Base-by-base conservation (phyloP, 2,888 invertebrate species). In the Mythimna pallens region DNA sequence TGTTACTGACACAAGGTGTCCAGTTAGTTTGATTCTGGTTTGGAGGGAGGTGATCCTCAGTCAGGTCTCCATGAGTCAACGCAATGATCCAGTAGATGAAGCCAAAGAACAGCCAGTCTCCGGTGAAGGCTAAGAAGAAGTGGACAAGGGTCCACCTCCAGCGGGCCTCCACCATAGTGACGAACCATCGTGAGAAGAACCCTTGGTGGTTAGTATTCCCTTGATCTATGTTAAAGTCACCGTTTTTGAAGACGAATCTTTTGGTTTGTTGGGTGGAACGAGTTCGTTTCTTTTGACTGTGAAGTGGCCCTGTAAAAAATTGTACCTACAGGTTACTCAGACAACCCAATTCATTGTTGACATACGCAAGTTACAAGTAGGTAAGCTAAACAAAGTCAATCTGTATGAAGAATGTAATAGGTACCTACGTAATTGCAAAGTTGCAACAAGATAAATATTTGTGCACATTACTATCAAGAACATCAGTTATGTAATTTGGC, bases 91-190 rank as follows among this genome's bases (percentile, higher is more conserved):
- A 99, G 98, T 99, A 99, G 70, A 99, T 96, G 14, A 98, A 95
- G 0, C 98, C 99, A 90, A 99, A 99, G 22, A 98, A 96, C 47
- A 99, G 92, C 99, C 99, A 99, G 57, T 98, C 98, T 1, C 98
- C 95, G 57, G 98, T 97, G 90, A 99, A 99, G 63, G 98, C 98
- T 78, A 98, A 92, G 34, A 98, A 97, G 93, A 99, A 99, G 63
- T 98, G 97, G 43, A 99, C 90, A 12, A 99, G 94, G 1, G 99
- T 99, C 98, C 98, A 99, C 59, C 99, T 97, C 99, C 99, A 99
- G 92, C 98, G 97, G 0, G 98, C 97, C 93, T 98, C 98, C 14
- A 99, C 98, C 87, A 99, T 94, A 0, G 97, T 97, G 5, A 98
- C 98, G 94, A 99, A 99, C 88, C 98, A 97, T 90, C 98, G 98